phyloP scores from a whole-genome alignment of 2,888 invertebrate species.

The Hylaea fasciaria region DNA sequence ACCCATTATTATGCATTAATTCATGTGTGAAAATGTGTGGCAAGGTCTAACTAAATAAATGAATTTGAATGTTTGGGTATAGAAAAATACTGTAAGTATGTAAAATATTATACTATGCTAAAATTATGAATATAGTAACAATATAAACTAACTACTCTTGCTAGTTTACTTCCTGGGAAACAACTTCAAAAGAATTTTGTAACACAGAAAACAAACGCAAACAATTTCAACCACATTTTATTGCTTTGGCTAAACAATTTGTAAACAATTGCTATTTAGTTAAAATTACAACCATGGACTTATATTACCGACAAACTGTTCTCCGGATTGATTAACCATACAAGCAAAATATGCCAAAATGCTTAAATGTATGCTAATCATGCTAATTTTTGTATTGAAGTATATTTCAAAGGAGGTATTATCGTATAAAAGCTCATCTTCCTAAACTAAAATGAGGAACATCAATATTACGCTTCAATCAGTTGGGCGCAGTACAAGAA shows the following conservation, averaged over 20 bases:
- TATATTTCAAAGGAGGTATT: conserved; percentile 6
- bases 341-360: conserved; percentile 2
- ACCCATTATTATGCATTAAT: too few relatives aligned
- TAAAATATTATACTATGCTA: background rate
- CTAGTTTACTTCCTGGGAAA: conserved; percentile 8
- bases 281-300: conserved; percentile 11
- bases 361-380: conserved; percentile 1
- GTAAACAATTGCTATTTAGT: conserved; percentile 10
- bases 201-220: conserved; percentile 17
- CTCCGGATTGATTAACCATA: conserved; percentile 5
- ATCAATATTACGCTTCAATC: conserved; percentile 10
- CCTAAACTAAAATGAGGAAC: conserved; percentile 19
- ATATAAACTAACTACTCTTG: background rate
- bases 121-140: conserved; percentile 13
- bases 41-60: too few relatives aligned
- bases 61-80: background rate
- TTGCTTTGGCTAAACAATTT: conserved; percentile 20
- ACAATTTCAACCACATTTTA: conserved; percentile 28
- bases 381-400: conserved; percentile 1
- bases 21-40: too few relatives aligned
- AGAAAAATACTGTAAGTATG: conserved; percentile 10
- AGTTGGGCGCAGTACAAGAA: background rate
- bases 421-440: conserved; percentile 26
- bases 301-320: conserved; percentile 9
- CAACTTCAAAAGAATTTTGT: conserved; percentile 1